Conservation (phyloP, 2,797 vertebrate genomes). For the Coccyzus lansbergi region DNA sequence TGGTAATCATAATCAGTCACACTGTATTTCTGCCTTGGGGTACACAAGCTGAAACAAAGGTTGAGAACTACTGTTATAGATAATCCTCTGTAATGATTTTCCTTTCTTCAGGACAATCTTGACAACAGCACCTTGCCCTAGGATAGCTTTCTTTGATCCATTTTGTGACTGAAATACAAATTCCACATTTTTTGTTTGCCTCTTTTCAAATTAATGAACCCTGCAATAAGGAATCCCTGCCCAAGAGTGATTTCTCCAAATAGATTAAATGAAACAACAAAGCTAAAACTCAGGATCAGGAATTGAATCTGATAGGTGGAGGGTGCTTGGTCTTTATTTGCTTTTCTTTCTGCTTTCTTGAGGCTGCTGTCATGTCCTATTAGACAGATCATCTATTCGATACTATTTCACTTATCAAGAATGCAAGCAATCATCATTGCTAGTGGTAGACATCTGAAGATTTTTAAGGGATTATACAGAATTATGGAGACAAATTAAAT, state of each 20-base stretch:
- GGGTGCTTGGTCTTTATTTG: neutral
- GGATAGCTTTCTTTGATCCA: conserved; percentile 49
- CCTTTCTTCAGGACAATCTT: conserved; percentile 59
- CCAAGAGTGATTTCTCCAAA: conserved; percentile 9
- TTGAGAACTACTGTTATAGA: conserved; percentile 47
- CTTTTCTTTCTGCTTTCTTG: neutral
- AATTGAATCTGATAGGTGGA: neutral
- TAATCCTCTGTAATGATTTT: conserved; percentile 68
- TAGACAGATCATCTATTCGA: neutral
- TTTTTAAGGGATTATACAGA: neutral
- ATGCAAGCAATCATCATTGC: neutral
- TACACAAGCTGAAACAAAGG: conserved; percentile 31
- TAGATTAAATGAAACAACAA: conserved; percentile 53
- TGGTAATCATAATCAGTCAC: conserved; percentile 51
- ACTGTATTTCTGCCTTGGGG: conserved; percentile 41
- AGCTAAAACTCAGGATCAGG: neutral
- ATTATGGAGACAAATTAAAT: neutral
- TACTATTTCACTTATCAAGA: neutral
- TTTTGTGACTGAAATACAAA: conserved; percentile 65
- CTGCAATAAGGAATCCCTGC: conserved; percentile 10
- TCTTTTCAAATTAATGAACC: conserved; percentile 42
- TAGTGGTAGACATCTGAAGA: neutral
- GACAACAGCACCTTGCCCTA: conserved; percentile 55
- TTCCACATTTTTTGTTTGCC: neutral
- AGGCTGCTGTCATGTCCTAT: neutral